Evolutionary conservation across 2,113 vertebrate genomes (phyloP).

Genomic region (Prionailurus bengalensis): DNA sequence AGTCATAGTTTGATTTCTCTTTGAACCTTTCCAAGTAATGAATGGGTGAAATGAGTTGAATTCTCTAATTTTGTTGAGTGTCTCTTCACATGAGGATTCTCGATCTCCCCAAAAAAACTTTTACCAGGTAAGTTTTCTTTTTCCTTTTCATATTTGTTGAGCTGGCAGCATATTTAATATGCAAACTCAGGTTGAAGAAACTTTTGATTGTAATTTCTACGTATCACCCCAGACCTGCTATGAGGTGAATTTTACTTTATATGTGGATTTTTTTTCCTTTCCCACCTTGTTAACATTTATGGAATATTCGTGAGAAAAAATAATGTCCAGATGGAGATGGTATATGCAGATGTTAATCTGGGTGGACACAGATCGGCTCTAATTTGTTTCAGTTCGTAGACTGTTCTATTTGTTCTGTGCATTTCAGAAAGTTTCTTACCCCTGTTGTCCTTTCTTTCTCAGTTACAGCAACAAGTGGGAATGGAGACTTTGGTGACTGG

Average conservation of each 20-base stretch:
- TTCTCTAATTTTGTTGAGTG: constrained; percentile 5
- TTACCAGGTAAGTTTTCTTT: neutral
- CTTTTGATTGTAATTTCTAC: constrained; percentile 65
- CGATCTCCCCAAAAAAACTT: neutral
- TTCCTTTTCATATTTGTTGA: neutral
- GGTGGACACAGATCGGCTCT: constrained; percentile 92
- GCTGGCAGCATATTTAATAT: constrained; percentile 45
- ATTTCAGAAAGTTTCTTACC: constrained; percentile 73
- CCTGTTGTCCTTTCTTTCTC: constrained; percentile 61
- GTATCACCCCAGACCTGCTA: constrained; percentile 74
- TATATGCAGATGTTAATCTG: constrained; percentile 95
- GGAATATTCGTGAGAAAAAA: constrained; percentile 93
- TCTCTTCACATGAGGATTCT: neutral
- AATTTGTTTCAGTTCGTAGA: constrained; percentile 91
- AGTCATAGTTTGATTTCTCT: neutral
- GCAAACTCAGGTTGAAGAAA: constrained; percentile 56
- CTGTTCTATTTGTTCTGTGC: constrained; percentile 78
- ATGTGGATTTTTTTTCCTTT: constrained; percentile 79
- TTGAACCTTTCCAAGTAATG: constrained; percentile 47
- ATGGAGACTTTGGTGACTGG: constrained; percentile 98
- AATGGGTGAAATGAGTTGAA: constrained; percentile 9
- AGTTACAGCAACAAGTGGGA: constrained; percentile 90
- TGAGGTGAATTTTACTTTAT: constrained; percentile 67
- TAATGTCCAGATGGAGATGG: constrained; percentile 92
- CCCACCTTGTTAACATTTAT: constrained; percentile 87